Conservation (phyloP, 2,888 invertebrate species). For the Drosophila kuntzei region DNA sequence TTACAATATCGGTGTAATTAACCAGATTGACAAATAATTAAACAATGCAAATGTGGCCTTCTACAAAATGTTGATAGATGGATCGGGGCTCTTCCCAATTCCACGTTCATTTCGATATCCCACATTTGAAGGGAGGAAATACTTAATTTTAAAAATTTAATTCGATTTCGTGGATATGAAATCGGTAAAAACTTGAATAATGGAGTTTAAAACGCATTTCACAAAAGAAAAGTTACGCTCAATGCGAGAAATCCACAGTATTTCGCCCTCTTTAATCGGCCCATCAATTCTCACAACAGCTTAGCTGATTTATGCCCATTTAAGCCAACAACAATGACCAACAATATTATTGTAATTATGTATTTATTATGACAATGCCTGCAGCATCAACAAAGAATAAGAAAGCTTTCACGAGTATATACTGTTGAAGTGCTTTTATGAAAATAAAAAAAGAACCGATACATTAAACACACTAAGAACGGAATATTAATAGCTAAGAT, state of each 20-base stretch:
- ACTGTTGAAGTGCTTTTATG: not conserved
- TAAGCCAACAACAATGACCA: constrained; percentile 37
- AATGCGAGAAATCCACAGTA: not conserved
- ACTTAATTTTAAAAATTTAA: too few species aligned
- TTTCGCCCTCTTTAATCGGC: not conserved
- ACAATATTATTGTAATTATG: constrained; percentile 39
- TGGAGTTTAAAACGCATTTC: not conserved
- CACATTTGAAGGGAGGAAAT: too few species aligned
- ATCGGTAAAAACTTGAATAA: too few species aligned
- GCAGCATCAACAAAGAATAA: constrained; percentile 14
- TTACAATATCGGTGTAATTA: not conserved
- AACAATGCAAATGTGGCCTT: too few species aligned
- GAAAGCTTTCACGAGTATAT: not conserved
- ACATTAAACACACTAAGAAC: not conserved
- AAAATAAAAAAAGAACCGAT: not conserved
- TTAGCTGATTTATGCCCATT: constrained; percentile 47
- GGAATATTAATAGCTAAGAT: not conserved
- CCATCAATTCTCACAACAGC: constrained; percentile 10
- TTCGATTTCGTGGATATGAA: not conserved
- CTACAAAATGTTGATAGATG: too few species aligned
- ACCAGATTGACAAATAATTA: too few species aligned
- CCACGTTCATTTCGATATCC: too few species aligned
- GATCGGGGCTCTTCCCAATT: not conserved
- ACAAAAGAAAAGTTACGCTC: not conserved
- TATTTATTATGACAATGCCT: constrained; percentile 38